Evolutionary conservation across 37 sponge, comb jelly and placozoan species (phyloP), one percentile per base, ranked within the genome.

Genomic region (Lycopodina hypogea): DNA sequence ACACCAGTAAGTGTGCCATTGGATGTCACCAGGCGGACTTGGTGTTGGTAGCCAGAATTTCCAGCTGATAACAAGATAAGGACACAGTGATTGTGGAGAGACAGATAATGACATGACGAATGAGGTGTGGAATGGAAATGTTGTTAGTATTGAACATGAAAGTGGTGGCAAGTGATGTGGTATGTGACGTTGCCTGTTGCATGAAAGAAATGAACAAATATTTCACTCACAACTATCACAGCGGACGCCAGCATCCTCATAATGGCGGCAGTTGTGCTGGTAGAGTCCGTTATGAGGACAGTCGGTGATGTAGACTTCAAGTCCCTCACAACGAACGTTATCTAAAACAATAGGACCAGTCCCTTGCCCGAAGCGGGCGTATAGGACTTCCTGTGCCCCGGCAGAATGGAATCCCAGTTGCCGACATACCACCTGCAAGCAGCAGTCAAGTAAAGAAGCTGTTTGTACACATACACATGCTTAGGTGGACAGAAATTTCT

Each of bases 251-350:
- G 83, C 83, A 40, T 74, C 87, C 58, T 86, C 75, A 53, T 36
- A 50, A 53, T 79, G 68, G 8, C 64, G 38, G 35, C 83, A 88
- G 78, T 87, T 73, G 61, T 89, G 84, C 9, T 37, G 24, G 37
- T 48, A 76, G 35, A 66, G 73, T 17, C 42, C 72, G 22, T 28
- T 65, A 52, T 67, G 77, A 24, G 71, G 42, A 42, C 89, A 89
- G 80, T 89, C 84, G 0, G 74, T 51, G 42, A 89, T 69, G 40
- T 78, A 84, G 52, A 35, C 51, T 60, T 89, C 84, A 15, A 62
- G 45, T 14, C 84, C 84, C 0, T 3, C 42, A 41, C 89, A 89
- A 59, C 15, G 30, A 63, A 89, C 89, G 35, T 89, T 57, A 59
- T 89, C 89, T 8, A 89, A 60, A 11, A 82, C 45, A 51, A 77